A percentile compares a stretch with the other conserved stretches of the same genome.
Evolutionary conservation across 2,797 vertebrate genomes (phyloP).

Genomic region (Garrulus glandarius): DNA sequence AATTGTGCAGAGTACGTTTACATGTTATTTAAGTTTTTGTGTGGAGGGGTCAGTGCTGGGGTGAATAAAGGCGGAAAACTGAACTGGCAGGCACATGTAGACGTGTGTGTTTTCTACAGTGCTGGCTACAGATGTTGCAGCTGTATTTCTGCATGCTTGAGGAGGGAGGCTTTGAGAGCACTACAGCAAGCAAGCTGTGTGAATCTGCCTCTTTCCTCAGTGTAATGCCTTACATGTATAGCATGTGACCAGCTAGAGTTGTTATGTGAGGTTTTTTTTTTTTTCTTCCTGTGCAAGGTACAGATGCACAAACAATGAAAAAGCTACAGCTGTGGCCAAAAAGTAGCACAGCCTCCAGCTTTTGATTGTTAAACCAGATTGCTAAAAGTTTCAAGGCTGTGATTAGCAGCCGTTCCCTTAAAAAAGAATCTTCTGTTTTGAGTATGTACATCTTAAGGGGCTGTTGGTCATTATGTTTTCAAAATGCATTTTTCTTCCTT

Average conservation of each 20-base stretch:
- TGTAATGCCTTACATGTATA: neutral
- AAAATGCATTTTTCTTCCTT: neutral
- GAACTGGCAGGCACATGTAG: neutral
- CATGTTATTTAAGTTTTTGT: neutral
- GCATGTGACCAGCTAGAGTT: neutral
- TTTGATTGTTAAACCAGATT: constrained; percentile 15
- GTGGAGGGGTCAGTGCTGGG: neutral
- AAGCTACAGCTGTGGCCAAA: neutral
- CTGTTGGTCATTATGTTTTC: neutral
- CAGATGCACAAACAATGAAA: neutral
- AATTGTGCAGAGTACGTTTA: neutral
- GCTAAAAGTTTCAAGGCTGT: neutral
- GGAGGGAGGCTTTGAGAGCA: neutral
- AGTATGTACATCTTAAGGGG: neutral
- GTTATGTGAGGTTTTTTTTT: neutral
- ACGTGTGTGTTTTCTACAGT: neutral
- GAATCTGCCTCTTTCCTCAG: neutral
- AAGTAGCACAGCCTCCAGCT: neutral
- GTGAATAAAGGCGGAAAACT: neutral
- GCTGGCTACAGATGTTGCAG: neutral
- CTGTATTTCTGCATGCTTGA: neutral
- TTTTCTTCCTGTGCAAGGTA: neutral
- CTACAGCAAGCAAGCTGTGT: neutral
- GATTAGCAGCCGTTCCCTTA: neutral
- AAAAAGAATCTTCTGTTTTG: neutral